Conservation (phyloP, 2,797 vertebrate species). For the Gambelia wislizenii region DNA sequence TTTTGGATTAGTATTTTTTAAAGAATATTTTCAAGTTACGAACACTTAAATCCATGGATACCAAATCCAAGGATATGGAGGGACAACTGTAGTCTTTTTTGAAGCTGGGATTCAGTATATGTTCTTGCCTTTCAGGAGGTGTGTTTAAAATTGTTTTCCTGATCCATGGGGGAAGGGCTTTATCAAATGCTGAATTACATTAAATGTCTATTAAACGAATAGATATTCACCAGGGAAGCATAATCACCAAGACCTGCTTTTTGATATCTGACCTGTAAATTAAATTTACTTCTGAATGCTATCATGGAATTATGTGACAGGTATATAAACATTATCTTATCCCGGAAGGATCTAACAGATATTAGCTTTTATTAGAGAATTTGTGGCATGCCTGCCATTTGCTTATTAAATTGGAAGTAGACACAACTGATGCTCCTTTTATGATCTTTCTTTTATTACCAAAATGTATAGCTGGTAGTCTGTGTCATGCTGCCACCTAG, state of each 20-base stretch:
- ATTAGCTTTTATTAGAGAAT: neutral
- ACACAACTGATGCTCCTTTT: neutral
- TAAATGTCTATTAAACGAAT: neutral
- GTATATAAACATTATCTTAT: neutral
- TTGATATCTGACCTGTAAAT: neutral
- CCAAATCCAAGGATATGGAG: too few relatives aligned
- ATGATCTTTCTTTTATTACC: neutral
- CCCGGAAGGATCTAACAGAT: neutral
- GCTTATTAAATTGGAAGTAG: neutral
- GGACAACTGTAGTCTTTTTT: too few relatives aligned
- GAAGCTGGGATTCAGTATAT: neutral
- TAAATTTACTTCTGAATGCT: neutral
- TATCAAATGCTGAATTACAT: neutral
- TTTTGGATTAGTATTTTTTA: too few relatives aligned
- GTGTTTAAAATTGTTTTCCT: neutral
- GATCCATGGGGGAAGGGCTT: neutral
- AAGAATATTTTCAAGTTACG: too few relatives aligned
- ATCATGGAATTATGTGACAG: neutral
- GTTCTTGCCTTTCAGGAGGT: neutral
- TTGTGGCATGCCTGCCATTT: neutral
- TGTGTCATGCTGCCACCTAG: conserved; percentile 32
- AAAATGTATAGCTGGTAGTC: neutral
- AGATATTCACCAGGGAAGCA: neutral
- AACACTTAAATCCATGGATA: too few relatives aligned
- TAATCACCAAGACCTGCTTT: neutral